Percentiles rank a stretch among this genome's conserved stretches.
phyloP scores from a whole-genome alignment of 2,797 vertebrate genomes.

The Rousettus madagascariensis region DNA sequence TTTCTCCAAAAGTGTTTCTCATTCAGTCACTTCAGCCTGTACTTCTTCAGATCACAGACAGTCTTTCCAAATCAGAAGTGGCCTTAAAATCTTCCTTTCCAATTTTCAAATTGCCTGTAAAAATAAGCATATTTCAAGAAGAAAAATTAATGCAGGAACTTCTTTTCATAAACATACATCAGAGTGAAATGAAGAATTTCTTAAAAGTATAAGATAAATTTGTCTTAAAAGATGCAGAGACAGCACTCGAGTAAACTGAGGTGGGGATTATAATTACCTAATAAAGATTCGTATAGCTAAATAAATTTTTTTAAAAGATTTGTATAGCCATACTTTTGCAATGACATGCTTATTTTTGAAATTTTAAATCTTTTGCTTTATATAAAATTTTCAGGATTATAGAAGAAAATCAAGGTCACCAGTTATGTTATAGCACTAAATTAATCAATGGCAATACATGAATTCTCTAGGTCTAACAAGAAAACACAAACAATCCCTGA shows the following conservation, averaged over 20 bases:
- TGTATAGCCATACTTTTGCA: not conserved
- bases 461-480: not conserved
- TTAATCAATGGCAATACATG: not conserved
- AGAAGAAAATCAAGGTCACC: not conserved
- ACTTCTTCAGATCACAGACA: conserved; percentile 68
- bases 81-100: conserved; percentile 72
- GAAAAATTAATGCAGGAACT: conserved; percentile 57
- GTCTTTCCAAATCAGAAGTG: conserved; percentile 57
- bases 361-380: conserved; percentile 25
- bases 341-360: conserved; percentile 12
- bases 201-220: not conserved
- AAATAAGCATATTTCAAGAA: conserved; percentile 75
- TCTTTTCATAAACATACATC: conserved; percentile 38
- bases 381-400: not conserved
- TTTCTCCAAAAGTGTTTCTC: conserved; percentile 33
- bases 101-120: conserved; percentile 76
- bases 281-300: not conserved
- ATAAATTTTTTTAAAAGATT: too few relatives aligned
- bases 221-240: conserved; percentile 22
- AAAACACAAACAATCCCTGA: conserved; percentile 39
- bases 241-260: not conserved
- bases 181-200: conserved; percentile 51
- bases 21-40: conserved; percentile 46
- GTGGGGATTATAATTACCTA: not conserved
- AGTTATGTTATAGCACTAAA: not conserved